Evolutionary conservation across 2,888 invertebrate genomes (phyloP).

Genomic region (Ennomos quercinarius): DNA sequence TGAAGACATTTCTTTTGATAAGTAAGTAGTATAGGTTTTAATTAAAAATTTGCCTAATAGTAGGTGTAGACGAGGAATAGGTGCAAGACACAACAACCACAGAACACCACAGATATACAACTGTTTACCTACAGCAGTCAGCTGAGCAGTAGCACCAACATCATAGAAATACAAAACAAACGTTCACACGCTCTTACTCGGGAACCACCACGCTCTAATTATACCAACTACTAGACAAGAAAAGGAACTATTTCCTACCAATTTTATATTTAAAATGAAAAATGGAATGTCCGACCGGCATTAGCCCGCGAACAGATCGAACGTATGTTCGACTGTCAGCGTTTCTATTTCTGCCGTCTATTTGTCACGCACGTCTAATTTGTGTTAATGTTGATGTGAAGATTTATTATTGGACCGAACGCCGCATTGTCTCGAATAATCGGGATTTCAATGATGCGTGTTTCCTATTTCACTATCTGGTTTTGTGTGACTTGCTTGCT

Average conservation of each 20-base stretch:
- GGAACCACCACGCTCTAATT: slow-evolving; percentile 24
- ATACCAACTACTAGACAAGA: slow-evolving; percentile 14
- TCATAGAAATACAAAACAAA: no score
- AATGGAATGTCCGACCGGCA: slow-evolving; percentile 73
- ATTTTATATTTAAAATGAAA: slow-evolving; percentile 81
- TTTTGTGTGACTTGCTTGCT: neutral
- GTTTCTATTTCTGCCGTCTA: slow-evolving; percentile 75
- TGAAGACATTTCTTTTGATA: no score
- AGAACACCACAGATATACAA: no score
- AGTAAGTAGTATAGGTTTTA: no score
- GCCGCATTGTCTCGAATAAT: slow-evolving; percentile 37
- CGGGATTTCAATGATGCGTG: slow-evolving; percentile 24
- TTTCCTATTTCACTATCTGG: slow-evolving; percentile 26
- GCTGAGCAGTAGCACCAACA: no score
- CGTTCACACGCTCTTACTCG: slow-evolving; percentile 22
- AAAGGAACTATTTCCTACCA: slow-evolving; percentile 41
- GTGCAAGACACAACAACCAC: no score
- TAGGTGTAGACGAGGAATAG: no score
- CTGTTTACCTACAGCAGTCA: no score
- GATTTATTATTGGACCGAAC: slow-evolving; percentile 63
- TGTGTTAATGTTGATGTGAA: slow-evolving; percentile 75
- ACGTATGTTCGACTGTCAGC: slow-evolving; percentile 78
- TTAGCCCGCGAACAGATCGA: slow-evolving; percentile 67
- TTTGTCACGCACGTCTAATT: slow-evolving; percentile 82
- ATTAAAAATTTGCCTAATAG: no score